These are phyloP conservation scores for Limnephilus rhombicus DNA, from an alignment of 2,888 invertebrate genomes.

Conservation along the genomic window DNA sequence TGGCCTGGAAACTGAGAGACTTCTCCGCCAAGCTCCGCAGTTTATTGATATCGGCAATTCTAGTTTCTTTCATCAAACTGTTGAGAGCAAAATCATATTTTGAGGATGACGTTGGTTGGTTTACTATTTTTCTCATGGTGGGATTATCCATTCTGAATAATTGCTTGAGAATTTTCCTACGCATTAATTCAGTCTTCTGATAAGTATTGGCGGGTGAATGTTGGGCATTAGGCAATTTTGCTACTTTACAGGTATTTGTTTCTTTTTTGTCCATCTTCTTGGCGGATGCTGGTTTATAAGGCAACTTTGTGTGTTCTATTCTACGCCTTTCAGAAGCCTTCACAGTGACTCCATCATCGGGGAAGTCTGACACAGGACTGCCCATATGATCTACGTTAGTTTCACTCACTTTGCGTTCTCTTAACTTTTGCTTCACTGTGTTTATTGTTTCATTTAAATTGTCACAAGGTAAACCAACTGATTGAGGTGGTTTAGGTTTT, in stretches of 20 bases:
- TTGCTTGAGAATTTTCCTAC: conserved; percentile 74
- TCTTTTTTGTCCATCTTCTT: conserved; percentile 58
- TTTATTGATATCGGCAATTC: conserved; percentile 75
- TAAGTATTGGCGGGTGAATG: conserved; percentile 26
- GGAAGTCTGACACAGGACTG: conserved; percentile 25
- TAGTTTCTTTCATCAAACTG: conserved; percentile 76
- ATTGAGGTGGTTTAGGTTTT: conserved; percentile 32
- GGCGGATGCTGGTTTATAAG: conserved; percentile 28
- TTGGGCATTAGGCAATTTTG: conserved; percentile 42
- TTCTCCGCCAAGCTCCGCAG: conserved; percentile 75
- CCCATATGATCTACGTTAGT: conserved; percentile 16
- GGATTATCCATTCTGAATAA: conserved; percentile 77
- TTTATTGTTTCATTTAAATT: conserved; percentile 62
- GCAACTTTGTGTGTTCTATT: conserved; percentile 62
- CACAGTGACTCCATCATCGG: neutral
- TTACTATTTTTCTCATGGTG: conserved; percentile 75
- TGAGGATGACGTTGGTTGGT: conserved; percentile 75
- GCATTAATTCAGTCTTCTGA: conserved; percentile 60
- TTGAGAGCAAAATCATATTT: conserved; percentile 77
- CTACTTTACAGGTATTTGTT: conserved; percentile 30
- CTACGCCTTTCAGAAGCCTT: conserved; percentile 61
- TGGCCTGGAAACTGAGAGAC: conserved; percentile 72
- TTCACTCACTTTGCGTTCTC: conserved; percentile 60
- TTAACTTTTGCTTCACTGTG: conserved; percentile 62
- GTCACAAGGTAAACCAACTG: conserved; percentile 44